A percentile compares a stretch with the other conserved stretches of the same genome.
phyloP scores from a whole-genome alignment of 2,888 invertebrate species.

The Tenthredo distinguenda region DNA sequence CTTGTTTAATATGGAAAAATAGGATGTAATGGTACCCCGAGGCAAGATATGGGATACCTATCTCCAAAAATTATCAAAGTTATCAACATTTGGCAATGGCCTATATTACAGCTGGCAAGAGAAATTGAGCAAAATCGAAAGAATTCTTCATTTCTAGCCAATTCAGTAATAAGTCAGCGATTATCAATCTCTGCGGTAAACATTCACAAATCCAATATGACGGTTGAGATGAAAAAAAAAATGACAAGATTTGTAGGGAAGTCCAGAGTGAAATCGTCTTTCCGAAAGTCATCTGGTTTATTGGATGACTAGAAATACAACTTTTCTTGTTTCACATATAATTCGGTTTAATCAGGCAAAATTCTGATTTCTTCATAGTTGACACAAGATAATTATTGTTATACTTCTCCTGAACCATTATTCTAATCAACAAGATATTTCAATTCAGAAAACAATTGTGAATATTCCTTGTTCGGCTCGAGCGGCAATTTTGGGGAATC shows the following conservation, averaged over 20 bases:
- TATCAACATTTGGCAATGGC: neutral
- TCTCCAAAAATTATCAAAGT: neutral
- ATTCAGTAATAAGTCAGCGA: neutral
- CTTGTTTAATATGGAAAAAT: neutral
- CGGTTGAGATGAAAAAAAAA: neutral
- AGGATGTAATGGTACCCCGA: neutral
- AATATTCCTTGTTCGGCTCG: no score
- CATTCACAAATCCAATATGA: neutral
- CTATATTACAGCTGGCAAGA: neutral
- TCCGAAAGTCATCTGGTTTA: no score
- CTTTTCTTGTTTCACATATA: no score
- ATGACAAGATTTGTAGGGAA: neutral
- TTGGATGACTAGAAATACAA: no score
- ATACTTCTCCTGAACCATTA: no score
- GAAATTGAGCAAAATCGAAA: neutral
- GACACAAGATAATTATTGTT: no score
- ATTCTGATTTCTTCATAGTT: no score
- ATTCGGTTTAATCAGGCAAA: no score
- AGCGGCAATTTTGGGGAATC: no score
- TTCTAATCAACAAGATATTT: no score
- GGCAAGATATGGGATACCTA: neutral
- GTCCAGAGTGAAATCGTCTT: no score
- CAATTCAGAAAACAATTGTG: no score
- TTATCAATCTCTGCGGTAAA: neutral
- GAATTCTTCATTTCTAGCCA: neutral